Percentiles rank a stretch among this genome's conserved stretches.
Evolutionary conservation across 2,888 invertebrate genomes (phyloP).

Genomic region (Caenorhabditis japonica): DNA sequence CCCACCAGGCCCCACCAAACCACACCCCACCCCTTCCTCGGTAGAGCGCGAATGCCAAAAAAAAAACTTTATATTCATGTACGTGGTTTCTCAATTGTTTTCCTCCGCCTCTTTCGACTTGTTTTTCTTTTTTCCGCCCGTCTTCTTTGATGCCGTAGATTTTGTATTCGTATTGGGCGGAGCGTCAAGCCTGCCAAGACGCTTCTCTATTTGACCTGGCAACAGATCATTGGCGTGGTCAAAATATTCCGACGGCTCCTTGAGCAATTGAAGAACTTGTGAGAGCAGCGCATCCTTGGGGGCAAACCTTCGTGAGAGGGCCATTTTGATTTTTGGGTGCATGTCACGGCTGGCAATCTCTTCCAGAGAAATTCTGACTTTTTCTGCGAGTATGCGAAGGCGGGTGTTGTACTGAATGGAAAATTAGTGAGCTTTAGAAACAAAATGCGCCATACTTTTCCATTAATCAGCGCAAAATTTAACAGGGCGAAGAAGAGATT

Average conservation of each 20-base stretch:
- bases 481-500: conserved; percentile 31
- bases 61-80: too few species aligned
- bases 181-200: too few species aligned
- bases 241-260: conserved; percentile 24
- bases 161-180: too few species aligned
- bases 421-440: too few species aligned
- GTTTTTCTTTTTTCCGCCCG: too few species aligned
- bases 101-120: too few species aligned
- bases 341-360: conserved; percentile 35
- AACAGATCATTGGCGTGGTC: conserved; percentile 26
- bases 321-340: conserved; percentile 44
- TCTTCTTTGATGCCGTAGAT: too few species aligned
- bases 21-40: too few species aligned
- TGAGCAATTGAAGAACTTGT: conserved; percentile 13
- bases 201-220: conserved; percentile 20
- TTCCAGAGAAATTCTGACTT: conserved; percentile 11
- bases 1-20: too few species aligned
- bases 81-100: too few species aligned
- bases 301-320: conserved; percentile 9
- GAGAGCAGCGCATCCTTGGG: neutral
- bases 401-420: conserved; percentile 13
- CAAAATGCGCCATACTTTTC: too few species aligned
- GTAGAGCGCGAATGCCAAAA: too few species aligned
- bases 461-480: conserved; percentile 33
- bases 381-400: conserved; percentile 11